Conservation (phyloP, 2,113 vertebrate genomes). For the Tragelaphus buxtoni region DNA sequence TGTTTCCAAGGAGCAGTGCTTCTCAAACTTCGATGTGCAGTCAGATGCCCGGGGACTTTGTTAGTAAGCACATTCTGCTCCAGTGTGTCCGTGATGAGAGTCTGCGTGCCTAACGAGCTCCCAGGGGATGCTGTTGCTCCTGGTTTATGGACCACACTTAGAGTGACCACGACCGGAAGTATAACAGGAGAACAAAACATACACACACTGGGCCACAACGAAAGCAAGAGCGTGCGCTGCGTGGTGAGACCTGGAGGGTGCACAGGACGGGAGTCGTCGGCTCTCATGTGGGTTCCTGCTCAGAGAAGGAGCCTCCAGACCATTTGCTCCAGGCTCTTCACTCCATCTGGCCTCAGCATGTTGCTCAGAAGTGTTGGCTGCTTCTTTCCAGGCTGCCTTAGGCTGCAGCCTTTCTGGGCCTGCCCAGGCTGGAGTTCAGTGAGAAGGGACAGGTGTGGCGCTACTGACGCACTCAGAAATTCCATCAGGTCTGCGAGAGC, state of each 20-base stretch:
- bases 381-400: background rate
- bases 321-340: background rate
- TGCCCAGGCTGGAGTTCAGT: background rate
- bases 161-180: background rate
- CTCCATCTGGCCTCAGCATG: background rate
- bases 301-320: background rate
- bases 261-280: background rate
- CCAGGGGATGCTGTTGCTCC: background rate
- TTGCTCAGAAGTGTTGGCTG: background rate
- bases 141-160: background rate
- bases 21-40: background rate
- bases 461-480: background rate
- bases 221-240: background rate
- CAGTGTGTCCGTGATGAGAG: background rate
- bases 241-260: background rate
- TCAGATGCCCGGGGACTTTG: background rate
- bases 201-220: background rate
- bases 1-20: background rate
- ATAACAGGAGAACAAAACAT: background rate
- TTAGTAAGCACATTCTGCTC: background rate
- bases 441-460: slow-evolving; percentile 31
- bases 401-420: background rate
- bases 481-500: background rate
- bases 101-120: background rate
- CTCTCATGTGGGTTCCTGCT: background rate